phyloP scores from a whole-genome alignment of 2,113 vertebrate species.

The Hippolais icterina region DNA sequence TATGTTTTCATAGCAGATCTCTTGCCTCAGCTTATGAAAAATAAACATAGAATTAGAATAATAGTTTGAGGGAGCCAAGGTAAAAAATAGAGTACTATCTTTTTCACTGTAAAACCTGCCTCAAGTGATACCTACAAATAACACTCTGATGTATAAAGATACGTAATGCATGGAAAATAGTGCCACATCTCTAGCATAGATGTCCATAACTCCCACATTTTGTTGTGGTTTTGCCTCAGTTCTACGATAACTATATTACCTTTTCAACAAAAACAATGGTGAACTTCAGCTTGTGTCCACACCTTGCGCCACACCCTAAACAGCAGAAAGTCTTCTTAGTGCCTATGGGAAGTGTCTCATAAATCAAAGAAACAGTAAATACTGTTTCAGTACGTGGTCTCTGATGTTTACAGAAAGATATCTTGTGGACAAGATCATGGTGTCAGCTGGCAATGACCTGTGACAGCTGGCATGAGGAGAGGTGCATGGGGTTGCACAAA shows the following conservation, averaged over 20 bases:
- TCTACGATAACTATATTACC: not conserved
- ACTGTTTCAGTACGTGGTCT: fast-evolving
- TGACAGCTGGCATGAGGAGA: fast-evolving
- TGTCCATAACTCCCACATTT: not conserved
- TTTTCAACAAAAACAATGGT: not conserved
- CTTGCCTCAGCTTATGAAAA: not conserved
- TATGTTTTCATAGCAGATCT: not conserved
- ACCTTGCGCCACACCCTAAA: not conserved
- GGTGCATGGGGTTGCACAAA: no score
- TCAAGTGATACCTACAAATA: not conserved
- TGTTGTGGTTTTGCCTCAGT: not conserved
- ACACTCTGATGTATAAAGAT: not conserved
- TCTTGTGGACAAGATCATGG: not conserved
- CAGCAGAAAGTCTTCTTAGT: not conserved
- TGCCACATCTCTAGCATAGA: not conserved
- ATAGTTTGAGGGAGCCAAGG: not conserved
- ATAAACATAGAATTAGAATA: not conserved
- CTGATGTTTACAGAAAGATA: not conserved
- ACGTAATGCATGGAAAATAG: not conserved
- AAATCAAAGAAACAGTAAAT: not conserved
- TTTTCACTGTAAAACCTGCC: not conserved
- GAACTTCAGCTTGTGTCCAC: not conserved
- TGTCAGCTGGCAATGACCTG: not conserved
- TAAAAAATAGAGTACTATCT: not conserved
- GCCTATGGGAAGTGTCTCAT: not conserved